Evolutionary conservation across 2,888 invertebrate species (phyloP).

Genomic region (Diarsia mendica): DNA sequence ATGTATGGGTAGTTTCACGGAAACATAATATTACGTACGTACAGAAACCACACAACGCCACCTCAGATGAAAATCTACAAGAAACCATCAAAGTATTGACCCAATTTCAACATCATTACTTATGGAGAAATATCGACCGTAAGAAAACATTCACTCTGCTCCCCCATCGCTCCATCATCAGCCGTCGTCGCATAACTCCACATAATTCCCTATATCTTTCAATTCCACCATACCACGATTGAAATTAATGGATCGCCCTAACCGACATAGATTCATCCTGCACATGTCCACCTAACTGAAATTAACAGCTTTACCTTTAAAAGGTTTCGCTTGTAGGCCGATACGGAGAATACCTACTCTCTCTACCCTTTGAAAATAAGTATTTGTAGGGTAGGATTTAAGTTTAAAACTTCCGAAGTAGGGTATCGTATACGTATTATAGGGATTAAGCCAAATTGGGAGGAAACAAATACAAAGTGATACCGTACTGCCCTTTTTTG

Average conservation of each 20-base stretch:
- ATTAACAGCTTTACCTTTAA: constrained; percentile 64
- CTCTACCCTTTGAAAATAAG: constrained; percentile 26
- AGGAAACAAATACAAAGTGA: constrained; percentile 31
- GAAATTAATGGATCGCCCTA: constrained; percentile 47
- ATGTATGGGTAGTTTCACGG: no score
- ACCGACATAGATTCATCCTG: constrained; percentile 20
- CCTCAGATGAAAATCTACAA: no score
- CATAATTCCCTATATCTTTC: constrained; percentile 33
- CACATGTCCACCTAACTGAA: constrained; percentile 63
- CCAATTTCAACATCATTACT: not conserved
- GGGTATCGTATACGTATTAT: constrained; percentile 41
- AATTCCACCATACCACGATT: constrained; percentile 38
- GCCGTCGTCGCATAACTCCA: not conserved
- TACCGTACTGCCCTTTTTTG: constrained; percentile 10
- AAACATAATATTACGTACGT: no score
- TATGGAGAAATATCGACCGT: not conserved
- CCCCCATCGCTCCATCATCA: not conserved
- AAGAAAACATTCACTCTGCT: not conserved
- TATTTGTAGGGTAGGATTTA: constrained; percentile 46
- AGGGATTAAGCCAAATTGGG: constrained; percentile 42
- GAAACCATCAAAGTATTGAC: no score
- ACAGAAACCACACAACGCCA: no score
- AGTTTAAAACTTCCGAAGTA: constrained; percentile 26
- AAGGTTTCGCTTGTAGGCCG: constrained; percentile 54
- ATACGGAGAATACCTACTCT: not conserved